Evolutionary conservation across 2,797 vertebrate genomes (phyloP).

Genomic region (Phaenicophaeus curvirostris): DNA sequence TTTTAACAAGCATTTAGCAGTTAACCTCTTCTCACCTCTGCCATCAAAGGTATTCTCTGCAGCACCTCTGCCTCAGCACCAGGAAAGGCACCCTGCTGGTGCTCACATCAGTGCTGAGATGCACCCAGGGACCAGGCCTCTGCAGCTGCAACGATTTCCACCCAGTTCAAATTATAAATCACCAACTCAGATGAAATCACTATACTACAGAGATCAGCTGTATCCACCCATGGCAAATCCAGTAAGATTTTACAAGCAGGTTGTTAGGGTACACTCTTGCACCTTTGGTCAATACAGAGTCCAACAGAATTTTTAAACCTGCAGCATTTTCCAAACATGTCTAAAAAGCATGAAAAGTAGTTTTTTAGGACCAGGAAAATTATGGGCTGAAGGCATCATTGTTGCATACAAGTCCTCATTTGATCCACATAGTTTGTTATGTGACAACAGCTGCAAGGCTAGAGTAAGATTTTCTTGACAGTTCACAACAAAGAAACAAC

Average conservation of each 20-base stretch:
- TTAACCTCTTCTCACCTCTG: neutral
- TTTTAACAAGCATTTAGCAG: neutral
- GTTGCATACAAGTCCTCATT: neutral
- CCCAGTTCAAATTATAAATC: neutral
- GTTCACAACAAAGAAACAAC: neutral
- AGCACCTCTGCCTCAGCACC: neutral
- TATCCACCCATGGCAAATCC: neutral
- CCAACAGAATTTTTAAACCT: neutral
- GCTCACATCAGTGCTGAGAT: rapidly evolving
- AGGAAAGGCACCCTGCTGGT: neutral
- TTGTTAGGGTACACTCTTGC: neutral
- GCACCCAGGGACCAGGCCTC: rapidly evolving
- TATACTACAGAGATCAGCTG: neutral
- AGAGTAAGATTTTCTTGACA: neutral
- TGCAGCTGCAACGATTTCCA: rapidly evolving
- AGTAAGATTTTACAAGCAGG: neutral
- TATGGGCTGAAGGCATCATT: neutral
- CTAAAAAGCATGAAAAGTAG: neutral
- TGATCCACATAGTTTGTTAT: neutral
- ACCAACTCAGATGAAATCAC: rapidly evolving
- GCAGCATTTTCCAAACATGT: neutral
- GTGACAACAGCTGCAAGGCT: neutral
- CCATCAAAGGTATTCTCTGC: neutral
- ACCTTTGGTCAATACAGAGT: neutral
- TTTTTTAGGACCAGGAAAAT: neutral